phyloP scores from a whole-genome alignment of 2,113 vertebrate species.

The Saccopteryx bilineata region DNA sequence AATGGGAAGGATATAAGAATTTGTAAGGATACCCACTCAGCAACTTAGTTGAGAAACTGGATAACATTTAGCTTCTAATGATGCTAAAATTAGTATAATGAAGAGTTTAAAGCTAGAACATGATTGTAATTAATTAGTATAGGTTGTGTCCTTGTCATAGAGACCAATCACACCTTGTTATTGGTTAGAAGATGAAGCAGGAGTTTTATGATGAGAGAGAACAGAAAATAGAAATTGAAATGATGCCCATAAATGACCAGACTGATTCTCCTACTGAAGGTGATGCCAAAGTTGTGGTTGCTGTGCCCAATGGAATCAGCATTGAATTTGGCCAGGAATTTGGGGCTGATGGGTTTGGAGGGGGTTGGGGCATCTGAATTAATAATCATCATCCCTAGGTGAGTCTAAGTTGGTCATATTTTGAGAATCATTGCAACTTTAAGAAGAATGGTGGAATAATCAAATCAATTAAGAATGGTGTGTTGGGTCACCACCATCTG shows the following conservation, averaged over 20 bases:
- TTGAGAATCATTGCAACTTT: neutral
- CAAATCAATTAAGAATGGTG: neutral
- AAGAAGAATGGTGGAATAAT: neutral
- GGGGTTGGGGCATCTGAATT: neutral
- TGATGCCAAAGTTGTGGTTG: neutral
- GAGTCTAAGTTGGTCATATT: neutral
- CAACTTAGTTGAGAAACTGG: neutral
- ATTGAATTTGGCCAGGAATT: neutral
- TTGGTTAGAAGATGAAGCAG: neutral
- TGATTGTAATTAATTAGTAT: slow-evolving; percentile 6
- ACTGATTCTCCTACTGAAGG: neutral
- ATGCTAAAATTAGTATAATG: slow-evolving; percentile 54
- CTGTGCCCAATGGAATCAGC: neutral
- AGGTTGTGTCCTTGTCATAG: neutral
- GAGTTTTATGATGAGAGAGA: neutral
- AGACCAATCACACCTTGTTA: neutral
- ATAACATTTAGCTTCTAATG: neutral
- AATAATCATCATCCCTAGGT: neutral
- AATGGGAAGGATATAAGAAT: neutral
- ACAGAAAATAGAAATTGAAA: neutral
- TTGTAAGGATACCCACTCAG: neutral
- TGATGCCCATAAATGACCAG: neutral
- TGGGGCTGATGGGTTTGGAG: neutral
- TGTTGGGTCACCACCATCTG: neutral
- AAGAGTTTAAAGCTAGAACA: neutral